These are phyloP conservation scores for Martes flavigula DNA, from an alignment of 2,797 vertebrate species.

Conservation along the genomic window DNA sequence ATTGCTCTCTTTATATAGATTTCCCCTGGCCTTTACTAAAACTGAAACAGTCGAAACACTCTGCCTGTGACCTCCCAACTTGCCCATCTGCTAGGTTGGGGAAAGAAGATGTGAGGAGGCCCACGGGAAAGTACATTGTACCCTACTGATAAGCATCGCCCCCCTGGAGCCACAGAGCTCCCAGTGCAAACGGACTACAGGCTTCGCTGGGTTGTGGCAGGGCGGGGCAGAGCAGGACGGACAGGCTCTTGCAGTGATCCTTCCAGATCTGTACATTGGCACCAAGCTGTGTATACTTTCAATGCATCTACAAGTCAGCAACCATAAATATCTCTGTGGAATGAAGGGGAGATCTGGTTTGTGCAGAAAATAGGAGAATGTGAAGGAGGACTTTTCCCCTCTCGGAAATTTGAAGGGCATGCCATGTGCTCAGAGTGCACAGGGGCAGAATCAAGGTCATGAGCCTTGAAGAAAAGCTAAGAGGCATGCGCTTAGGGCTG, in stretches of 20 bases:
- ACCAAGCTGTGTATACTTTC: neutral
- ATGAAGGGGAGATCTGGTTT: neutral
- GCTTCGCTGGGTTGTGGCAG: neutral
- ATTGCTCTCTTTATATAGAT: neutral
- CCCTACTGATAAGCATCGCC: neutral
- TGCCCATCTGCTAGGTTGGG: neutral
- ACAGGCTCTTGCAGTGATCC: neutral
- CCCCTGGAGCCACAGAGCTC: neutral
- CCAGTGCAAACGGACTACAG: neutral
- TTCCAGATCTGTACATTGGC: neutral
- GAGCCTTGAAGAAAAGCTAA: neutral
- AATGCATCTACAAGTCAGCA: neutral
- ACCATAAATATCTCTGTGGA: neutral
- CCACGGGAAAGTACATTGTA: neutral
- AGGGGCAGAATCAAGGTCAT: neutral
- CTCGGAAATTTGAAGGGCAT: neutral
- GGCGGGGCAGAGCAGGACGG: neutral
- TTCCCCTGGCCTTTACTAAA: neutral
- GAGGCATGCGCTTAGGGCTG: neutral
- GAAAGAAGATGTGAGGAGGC: neutral
- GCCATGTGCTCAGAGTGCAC: neutral
- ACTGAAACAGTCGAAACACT: neutral
- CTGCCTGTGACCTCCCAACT: neutral
- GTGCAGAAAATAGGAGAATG: neutral
- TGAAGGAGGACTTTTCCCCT: neutral